These are phyloP conservation scores for Acanthosepion esculentum DNA, from an alignment of 2,888 invertebrate species.

Conservation along the genomic window DNA sequence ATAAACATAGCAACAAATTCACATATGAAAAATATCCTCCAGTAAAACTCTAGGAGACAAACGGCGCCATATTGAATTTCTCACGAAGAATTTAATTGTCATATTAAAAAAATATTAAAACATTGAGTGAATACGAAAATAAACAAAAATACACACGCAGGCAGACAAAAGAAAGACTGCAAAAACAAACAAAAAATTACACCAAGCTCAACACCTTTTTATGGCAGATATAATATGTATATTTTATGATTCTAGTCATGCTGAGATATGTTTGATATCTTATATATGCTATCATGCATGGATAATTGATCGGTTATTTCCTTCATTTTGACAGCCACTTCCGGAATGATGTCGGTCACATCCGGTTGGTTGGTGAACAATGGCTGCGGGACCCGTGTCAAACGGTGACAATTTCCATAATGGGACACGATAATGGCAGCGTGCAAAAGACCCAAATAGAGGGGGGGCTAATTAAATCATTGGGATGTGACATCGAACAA, in stretches of 20 bases:
- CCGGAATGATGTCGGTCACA: conserved; percentile 33
- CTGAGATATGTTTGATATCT: conserved; percentile 14
- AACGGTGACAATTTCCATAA: conserved; percentile 22
- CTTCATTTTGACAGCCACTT: conserved; percentile 21
- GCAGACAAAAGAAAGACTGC: not conserved
- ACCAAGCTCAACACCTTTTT: not conserved
- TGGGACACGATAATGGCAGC: conserved; percentile 33
- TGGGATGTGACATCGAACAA: conserved; percentile 17
- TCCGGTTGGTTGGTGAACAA: conserved; percentile 6
- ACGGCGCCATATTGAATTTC: too few species aligned
- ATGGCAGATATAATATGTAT: not conserved
- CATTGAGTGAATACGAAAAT: not conserved
- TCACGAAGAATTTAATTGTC: too few species aligned
- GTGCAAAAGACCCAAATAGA: not conserved
- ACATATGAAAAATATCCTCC: too few species aligned
- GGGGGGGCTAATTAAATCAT: conserved; percentile 12
- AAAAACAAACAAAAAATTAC: not conserved
- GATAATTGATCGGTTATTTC: not conserved
- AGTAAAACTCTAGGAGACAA: too few species aligned
- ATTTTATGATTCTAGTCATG: not conserved
- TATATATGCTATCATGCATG: conserved; percentile 20
- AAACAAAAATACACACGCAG: not conserved
- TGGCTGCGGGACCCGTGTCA: not conserved
- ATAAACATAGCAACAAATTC: too few species aligned
- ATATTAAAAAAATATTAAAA: not conserved